Conservation (phyloP, 2,797 vertebrate genomes). For the Parambassis ranga region DNA sequence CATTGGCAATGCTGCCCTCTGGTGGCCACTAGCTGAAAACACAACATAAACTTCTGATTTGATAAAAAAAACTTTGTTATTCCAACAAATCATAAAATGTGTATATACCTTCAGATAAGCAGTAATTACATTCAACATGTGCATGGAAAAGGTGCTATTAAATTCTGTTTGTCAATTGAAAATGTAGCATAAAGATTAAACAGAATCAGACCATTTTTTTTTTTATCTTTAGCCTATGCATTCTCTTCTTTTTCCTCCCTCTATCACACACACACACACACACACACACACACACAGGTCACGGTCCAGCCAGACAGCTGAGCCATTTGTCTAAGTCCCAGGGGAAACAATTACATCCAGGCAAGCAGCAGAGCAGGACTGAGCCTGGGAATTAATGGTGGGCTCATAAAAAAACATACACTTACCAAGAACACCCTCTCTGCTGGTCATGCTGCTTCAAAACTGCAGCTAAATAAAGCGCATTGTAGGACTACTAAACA, state of each 20-base stretch:
- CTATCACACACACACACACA: not conserved
- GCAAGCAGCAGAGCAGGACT: constrained; percentile 35
- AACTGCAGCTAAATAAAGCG: too few relatives aligned
- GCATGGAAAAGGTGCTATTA: too few relatives aligned
- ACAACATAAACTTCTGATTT: not conserved
- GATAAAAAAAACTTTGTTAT: too few relatives aligned
- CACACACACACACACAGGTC: constrained; percentile 5
- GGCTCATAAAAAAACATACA: constrained; percentile 3
- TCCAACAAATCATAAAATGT: not conserved
- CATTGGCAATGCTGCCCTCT: constrained; percentile 43
- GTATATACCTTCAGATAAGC: not conserved
- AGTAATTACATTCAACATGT: too few relatives aligned
- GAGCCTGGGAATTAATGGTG: constrained; percentile 45
- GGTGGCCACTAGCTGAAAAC: constrained; percentile 14
- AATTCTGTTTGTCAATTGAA: not conserved
- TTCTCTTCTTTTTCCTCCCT: not conserved
- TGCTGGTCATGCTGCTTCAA: not conserved
- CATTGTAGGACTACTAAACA: too few relatives aligned
- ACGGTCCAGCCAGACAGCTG: constrained; percentile 20
- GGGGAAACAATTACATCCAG: constrained; percentile 61
- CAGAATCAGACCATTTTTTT: not conserved
- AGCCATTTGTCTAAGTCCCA: constrained; percentile 39
- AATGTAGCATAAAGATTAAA: not conserved
- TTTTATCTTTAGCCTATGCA: not conserved
- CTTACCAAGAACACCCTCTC: not conserved